Conservation (phyloP, 2,888 invertebrate genomes). For the Diarsia mendica region DNA sequence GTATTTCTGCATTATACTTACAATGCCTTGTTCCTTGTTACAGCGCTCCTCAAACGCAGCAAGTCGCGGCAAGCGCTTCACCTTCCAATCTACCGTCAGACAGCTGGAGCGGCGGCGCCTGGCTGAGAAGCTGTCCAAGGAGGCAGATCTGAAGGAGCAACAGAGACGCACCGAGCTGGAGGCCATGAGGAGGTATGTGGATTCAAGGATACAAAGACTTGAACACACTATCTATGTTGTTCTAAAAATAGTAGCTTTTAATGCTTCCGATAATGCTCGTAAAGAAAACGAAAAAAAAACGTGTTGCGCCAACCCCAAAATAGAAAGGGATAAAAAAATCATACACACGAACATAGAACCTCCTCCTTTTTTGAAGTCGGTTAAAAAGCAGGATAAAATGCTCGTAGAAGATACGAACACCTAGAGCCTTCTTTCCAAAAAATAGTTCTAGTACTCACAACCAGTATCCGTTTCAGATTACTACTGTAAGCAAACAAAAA, state of each 20-base stretch:
- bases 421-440: too few relatives aligned
- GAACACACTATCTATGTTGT: neutral
- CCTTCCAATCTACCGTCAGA: slow-evolving; percentile 96
- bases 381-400: too few relatives aligned
- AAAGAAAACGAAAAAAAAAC: too few relatives aligned
- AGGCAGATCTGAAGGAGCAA: slow-evolving; percentile 94
- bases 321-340: too few relatives aligned
- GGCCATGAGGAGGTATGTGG: slow-evolving; percentile 92
- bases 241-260: neutral
- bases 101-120: slow-evolving; percentile 94
- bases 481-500: too few relatives aligned
- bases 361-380: too few relatives aligned
- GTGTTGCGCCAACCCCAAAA: too few relatives aligned
- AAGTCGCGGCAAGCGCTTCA: slow-evolving; percentile 92
- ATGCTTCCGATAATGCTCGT: too few relatives aligned
- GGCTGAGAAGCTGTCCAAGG: slow-evolving; percentile 94
- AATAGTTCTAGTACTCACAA: too few relatives aligned
- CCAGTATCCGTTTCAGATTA: too few relatives aligned
- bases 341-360: too few relatives aligned
- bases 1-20: neutral
- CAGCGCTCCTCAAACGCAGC: slow-evolving; percentile 78
- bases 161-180: slow-evolving; percentile 94
- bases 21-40: slow-evolving; percentile 48
- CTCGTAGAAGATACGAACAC: too few relatives aligned
- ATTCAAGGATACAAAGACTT: neutral